phyloP scores from a whole-genome alignment of 1,140 invertebrate genomes.

The Penaeus indicus region DNA sequence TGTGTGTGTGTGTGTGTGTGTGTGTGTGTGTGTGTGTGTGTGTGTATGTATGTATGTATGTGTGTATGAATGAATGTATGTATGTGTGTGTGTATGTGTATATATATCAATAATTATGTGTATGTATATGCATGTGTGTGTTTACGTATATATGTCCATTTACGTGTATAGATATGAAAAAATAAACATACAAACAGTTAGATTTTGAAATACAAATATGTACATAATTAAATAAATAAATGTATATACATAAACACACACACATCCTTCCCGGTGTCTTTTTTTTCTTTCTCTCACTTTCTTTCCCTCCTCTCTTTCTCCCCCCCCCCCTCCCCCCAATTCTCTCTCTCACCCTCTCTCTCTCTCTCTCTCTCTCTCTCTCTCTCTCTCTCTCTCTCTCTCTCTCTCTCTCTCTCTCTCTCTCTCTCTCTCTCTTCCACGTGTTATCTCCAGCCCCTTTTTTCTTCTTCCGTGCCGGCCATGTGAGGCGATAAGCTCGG shows the following conservation, averaged over 20 bases:
- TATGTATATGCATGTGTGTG: too few species aligned
- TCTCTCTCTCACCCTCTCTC: neutral
- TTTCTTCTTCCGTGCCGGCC: constrained; percentile 48
- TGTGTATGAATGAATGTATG: too few species aligned
- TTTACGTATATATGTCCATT: too few species aligned
- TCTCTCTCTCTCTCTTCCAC: constrained; percentile 35
- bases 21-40: too few species aligned
- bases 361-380: neutral
- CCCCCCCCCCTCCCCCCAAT: neutral
- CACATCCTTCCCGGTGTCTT: neutral
- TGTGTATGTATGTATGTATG: too few species aligned
- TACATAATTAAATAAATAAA: neutral
- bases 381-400: neutral
- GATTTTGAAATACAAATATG: neutral
- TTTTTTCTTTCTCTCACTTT: constrained; percentile 19
- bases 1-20: too few species aligned
- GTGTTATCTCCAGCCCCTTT: constrained; percentile 28
- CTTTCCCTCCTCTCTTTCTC: constrained; percentile 2
- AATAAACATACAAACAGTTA: too few species aligned
- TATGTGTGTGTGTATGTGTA: too few species aligned
- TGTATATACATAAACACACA: neutral
- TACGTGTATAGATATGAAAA: too few species aligned
- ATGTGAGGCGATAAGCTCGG: constrained; percentile 48
- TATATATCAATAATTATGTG: too few species aligned
- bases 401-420: constrained; percentile 21